Evolutionary conservation across 2,888 invertebrate genomes (phyloP).

Genomic region (Criorhina ranunculi): DNA sequence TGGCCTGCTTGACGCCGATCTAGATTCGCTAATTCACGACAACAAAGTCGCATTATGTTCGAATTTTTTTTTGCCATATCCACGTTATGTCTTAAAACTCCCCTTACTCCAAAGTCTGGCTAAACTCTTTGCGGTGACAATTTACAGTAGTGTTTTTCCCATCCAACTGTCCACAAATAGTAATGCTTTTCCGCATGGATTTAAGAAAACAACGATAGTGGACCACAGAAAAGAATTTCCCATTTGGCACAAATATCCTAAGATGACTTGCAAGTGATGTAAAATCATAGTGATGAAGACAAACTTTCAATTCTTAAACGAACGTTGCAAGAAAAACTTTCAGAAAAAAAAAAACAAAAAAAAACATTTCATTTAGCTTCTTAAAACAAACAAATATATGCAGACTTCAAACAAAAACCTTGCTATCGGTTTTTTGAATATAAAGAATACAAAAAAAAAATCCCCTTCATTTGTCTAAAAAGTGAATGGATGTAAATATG

Average conservation of each 20-base stretch:
- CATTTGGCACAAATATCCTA: slow-evolving; percentile 26
- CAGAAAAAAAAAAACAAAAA: slow-evolving; percentile 34
- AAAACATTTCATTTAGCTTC: slow-evolving; percentile 59
- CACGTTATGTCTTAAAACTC: too few species aligned
- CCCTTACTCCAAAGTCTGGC: too few species aligned
- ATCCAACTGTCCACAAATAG: too few species aligned
- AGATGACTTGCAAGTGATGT: slow-evolving; percentile 55
- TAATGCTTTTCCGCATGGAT: not conserved
- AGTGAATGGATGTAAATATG: slow-evolving; percentile 61
- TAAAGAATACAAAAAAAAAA: slow-evolving; percentile 28
- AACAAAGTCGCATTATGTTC: too few species aligned
- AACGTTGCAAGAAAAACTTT: slow-evolving; percentile 43
- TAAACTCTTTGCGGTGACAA: too few species aligned
- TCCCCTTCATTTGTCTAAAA: slow-evolving; percentile 39
- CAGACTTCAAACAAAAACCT: slow-evolving; percentile 64
- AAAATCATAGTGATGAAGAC: slow-evolving; percentile 20
- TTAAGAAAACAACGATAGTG: not conserved
- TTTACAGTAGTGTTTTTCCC: too few species aligned
- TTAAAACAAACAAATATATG: slow-evolving; percentile 46
- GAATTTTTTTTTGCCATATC: too few species aligned
- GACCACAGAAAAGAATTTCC: not conserved
- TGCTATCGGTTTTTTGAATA: slow-evolving; percentile 51
- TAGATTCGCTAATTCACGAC: too few species aligned
- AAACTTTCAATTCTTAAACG: not conserved
- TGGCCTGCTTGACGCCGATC: too few species aligned